Base-by-base conservation (phyloP, 2,113 vertebrate species). In the Oxyruncus cristatus region DNA sequence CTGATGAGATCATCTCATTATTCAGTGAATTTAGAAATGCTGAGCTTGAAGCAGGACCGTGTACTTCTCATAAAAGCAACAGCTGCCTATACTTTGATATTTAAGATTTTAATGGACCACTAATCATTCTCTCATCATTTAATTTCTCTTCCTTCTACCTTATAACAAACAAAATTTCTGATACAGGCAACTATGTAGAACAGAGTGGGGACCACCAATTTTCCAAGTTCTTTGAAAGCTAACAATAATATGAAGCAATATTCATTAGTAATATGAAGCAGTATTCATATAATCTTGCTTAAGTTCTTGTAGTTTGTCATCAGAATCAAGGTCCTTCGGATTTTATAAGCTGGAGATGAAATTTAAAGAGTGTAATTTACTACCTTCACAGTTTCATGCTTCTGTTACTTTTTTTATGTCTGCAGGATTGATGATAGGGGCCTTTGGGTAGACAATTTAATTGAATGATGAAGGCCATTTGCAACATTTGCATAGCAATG, bases 381-480 rank as follows among this genome's bases (percentile, higher is more conserved):
- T 88, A 7, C 83, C 52, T 66, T 88, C 56, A 61, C 74, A 42
- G 35, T 89, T 86, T 71, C 66, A 39, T 1, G 73, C 88, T 91
- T 93, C 79, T 85, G 63, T 88, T 91, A 63, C 3, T 3, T 61
- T 94, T 94, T 95, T 81, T 47, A 37, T 85, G 94, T 96, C 79
- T 23, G 3, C 28, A 53, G 83, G 80, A 96, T 91, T 85, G 85
- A 94, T 97, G 93, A 67, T 39, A 16, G 13, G 71, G 55, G 76
- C 95, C 93, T 93, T 93, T 94, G 94, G 71, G 71, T 58, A 93
- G 94, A 91, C 73, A 93, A 30, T 97, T 97, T 72, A 97, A 86
- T 80, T 92, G 96, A 92, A 70, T 42, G 87, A 92, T 96, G 92
- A 82, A 93, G 87, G 75, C 50, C 84, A 47, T 85, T 83, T 67